Evolutionary conservation across 2,113 vertebrate genomes (phyloP).

Genomic region (Chunga burmeisteri): DNA sequence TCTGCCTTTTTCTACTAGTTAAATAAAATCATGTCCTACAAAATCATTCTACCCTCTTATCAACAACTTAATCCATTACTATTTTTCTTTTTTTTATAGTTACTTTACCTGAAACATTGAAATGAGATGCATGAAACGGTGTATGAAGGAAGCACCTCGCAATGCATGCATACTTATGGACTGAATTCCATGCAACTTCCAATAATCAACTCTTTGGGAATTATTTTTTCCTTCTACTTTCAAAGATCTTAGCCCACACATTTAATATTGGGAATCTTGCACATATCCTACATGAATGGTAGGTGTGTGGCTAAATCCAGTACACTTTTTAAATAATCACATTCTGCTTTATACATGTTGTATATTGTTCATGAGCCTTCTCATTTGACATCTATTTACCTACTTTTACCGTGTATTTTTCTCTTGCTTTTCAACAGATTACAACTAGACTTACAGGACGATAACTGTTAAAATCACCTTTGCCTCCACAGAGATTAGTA

Average conservation of each 20-base stretch:
- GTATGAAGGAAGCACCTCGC: not conserved
- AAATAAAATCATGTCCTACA: not conserved
- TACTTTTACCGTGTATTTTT: not conserved
- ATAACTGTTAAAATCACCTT: not conserved
- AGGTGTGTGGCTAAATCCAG: not conserved
- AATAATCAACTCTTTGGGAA: not conserved
- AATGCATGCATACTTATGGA: fast-evolving
- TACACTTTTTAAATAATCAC: not conserved
- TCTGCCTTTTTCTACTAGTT: not conserved
- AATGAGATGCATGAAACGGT: not conserved
- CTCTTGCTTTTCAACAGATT: not conserved
- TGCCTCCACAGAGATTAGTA: not conserved
- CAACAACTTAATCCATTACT: not conserved
- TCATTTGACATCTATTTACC: not conserved
- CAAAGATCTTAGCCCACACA: not conserved
- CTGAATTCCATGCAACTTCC: not conserved
- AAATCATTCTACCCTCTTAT: not conserved
- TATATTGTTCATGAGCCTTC: not conserved
- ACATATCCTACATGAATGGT: not conserved
- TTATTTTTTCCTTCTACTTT: not conserved
- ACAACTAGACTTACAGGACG: not conserved
- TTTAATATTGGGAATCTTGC: not conserved
- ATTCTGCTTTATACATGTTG: not conserved
- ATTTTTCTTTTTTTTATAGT: not conserved
- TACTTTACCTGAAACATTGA: not conserved